phyloP scores from a whole-genome alignment of 1,140 invertebrate species.

The Solenopsis fugax region DNA sequence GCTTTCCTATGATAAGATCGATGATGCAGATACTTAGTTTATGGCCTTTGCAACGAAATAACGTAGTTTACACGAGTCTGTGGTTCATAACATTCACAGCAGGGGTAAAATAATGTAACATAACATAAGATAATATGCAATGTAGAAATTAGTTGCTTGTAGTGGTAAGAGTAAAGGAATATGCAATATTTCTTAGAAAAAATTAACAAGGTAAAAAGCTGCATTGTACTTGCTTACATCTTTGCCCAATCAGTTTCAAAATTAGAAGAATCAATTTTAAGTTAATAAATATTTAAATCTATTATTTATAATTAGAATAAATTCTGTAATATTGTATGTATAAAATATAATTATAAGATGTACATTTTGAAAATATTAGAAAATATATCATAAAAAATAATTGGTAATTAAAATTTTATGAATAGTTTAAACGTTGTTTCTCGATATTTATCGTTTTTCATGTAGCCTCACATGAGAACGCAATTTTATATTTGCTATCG shows the following conservation, averaged over 20 bases:
- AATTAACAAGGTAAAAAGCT: background rate
- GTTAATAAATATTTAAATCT: background rate
- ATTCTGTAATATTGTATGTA: background rate
- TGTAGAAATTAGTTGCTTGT: slow-evolving; percentile 29
- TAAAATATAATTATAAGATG: background rate
- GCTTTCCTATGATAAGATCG: slow-evolving; percentile 24
- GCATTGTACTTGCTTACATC: background rate
- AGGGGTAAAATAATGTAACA: slow-evolving; percentile 34
- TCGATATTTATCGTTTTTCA: background rate
- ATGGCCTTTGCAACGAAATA: slow-evolving; percentile 29
- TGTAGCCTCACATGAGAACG: background rate
- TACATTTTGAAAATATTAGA: background rate
- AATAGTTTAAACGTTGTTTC: background rate
- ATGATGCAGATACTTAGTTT: slow-evolving; percentile 21
- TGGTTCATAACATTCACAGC: slow-evolving; percentile 13
- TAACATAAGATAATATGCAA: slow-evolving; percentile 20
- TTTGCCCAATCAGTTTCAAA: background rate
- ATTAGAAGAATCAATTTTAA: background rate
- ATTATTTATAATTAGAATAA: background rate
- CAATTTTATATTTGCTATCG: slow-evolving; percentile 31
- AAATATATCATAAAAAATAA: background rate
- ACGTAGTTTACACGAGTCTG: slow-evolving; percentile 22
- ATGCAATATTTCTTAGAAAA: slow-evolving; percentile 1
- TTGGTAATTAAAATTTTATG: slow-evolving; percentile 6
- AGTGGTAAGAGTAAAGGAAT: slow-evolving; percentile 6